phyloP scores from a whole-genome alignment of 2,888 invertebrate species.

The Stegana nigrithorax region DNA sequence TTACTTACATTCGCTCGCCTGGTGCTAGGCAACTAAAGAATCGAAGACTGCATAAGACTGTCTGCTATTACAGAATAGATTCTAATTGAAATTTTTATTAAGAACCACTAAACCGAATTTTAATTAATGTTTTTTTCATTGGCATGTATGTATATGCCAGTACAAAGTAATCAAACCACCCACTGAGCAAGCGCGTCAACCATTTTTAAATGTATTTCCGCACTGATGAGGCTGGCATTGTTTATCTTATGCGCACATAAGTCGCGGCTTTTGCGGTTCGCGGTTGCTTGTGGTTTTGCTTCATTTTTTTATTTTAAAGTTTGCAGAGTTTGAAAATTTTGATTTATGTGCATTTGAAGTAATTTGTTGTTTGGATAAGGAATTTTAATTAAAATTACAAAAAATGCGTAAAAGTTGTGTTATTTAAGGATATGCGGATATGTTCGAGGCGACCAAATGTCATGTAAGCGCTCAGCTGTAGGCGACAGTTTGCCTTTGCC shows the following conservation, averaged over 20 bases:
- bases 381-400: slow-evolving; percentile 50
- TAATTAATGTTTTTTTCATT: no score
- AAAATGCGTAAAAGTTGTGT: background rate
- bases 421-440: background rate
- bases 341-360: slow-evolving; percentile 56
- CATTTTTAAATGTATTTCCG: no score
- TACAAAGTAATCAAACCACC: no score
- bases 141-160: no score
- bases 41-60: no score
- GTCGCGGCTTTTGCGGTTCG: slow-evolving; percentile 8
- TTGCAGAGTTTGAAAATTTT: slow-evolving; percentile 43
- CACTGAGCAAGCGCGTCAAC: no score
- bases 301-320: background rate
- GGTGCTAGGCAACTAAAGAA: no score
- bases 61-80: no score
- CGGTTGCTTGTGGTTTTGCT: slow-evolving; percentile 15
- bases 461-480: slow-evolving; percentile 2
- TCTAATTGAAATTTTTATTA: no score
- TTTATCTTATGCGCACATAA: slow-evolving; percentile 17
- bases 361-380: slow-evolving; percentile 54
- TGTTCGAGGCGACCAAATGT: background rate
- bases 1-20: no score
- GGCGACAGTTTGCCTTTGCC: slow-evolving; percentile 6
- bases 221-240: slow-evolving; percentile 1
- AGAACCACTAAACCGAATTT: no score